Evolutionary conservation across 2,888 invertebrate species (phyloP), one percentile per base, ranked within the genome.

Genomic region (Gandaritis pyraliata): DNA sequence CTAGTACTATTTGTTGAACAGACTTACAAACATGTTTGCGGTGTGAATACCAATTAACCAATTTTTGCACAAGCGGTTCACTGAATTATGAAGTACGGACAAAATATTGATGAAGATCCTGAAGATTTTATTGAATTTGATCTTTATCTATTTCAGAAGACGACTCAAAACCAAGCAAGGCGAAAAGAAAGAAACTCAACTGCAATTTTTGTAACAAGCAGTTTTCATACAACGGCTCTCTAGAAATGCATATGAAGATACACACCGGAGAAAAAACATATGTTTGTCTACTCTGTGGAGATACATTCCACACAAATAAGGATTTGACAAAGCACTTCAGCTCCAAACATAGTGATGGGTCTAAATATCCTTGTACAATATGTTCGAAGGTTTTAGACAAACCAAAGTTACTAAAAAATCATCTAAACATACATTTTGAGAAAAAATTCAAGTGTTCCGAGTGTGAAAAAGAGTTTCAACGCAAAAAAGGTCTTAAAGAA

Each of bases 401-500:
- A 51, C 78, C 85, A 0, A 71, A 79, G 0, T 65, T 84, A 0
- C 56, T 91, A 2, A 90, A 88, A 69, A 86, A 81, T 49, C 91
- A 91, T 49, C 33, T 89, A 2, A 72, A 78, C 36, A 71, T 69
- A 0, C 91, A 91, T 56, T 87, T 81, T 39, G 75, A 78, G 4
- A 83, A 87, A 23, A 85, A 84, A 54, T 88, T 86, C 53, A 80
- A 85, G 2, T 91, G 91, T 15, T 72, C 70, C 0, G 73, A 82
- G 7, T 91, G 91, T 13, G 62, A 70, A 0, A 91, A 88, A 43
- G 82, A 85, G 45, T 90, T 90, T 53, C 81, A 81, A 64, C 67
- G 84, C 10, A 89, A 87, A 36, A 89, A 88, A 65, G 87, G 88
- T 0, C 65, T 90, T 0, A 89, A 87, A 13, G 90, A 90, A 62